phyloP scores from a whole-genome alignment of 2,888 invertebrate species.

The Rhamnusium bicolor region DNA sequence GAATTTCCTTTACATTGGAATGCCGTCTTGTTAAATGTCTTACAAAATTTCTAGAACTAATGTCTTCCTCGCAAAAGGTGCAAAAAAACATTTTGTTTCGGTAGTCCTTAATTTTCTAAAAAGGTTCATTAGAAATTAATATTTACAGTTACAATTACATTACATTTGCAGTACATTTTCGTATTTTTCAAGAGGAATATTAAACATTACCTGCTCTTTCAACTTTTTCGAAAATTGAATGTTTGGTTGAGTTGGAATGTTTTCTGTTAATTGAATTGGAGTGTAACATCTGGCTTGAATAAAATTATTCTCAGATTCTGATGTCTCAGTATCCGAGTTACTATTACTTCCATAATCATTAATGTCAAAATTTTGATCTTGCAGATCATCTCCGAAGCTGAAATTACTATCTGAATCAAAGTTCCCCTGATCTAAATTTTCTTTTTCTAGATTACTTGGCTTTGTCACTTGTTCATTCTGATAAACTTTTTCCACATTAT shows the following conservation, averaged over 20 bases:
- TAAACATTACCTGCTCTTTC: too few species aligned
- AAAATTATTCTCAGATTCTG: neutral
- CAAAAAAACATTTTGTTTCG: too few species aligned
- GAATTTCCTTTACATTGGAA: too few species aligned
- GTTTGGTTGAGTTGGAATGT: neutral
- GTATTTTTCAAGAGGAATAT: too few species aligned
- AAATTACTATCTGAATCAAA: neutral
- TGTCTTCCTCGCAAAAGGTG: too few species aligned
- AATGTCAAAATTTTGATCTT: neutral
- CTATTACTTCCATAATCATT: neutral
- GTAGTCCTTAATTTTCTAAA: too few species aligned
- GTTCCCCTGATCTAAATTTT: neutral
- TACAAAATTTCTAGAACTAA: too few species aligned
- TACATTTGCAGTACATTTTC: too few species aligned
- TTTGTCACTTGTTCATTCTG: neutral
- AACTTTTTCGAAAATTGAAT: neutral
- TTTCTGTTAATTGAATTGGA: neutral
- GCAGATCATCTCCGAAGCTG: neutral
- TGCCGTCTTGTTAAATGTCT: too few species aligned
- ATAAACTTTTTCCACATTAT: neutral
- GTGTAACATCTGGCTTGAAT: neutral
- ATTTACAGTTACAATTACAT: too few species aligned
- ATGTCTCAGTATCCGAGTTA: too few species aligned
- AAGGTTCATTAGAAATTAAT: too few species aligned
- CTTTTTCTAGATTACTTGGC: neutral